Conservation (phyloP, 1,140 invertebrate genomes). For the Brachionus koreanus region DNA sequence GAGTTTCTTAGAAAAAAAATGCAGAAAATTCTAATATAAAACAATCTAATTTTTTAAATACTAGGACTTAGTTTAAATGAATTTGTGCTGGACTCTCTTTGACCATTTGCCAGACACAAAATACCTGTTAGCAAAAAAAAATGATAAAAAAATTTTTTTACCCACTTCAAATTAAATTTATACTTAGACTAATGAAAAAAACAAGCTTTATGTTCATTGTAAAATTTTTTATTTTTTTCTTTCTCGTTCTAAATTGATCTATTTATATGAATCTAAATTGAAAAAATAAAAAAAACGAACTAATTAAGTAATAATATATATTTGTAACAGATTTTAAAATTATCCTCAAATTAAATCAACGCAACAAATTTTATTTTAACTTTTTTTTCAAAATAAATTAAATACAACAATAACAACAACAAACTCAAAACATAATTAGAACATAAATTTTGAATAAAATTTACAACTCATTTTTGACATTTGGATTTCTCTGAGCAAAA, state of each 20-base stretch:
- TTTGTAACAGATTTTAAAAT: background rate
- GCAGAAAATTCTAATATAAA: background rate
- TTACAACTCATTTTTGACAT: background rate
- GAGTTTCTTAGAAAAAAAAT: background rate
- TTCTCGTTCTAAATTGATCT: background rate
- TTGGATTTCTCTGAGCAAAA: background rate
- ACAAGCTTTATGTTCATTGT: background rate
- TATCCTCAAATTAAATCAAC: background rate
- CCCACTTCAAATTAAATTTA: background rate
- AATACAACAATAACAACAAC: background rate
- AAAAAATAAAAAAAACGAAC: background rate
- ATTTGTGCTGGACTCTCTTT: background rate
- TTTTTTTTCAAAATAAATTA: background rate
- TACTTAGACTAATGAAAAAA: background rate
- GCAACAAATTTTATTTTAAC: background rate
- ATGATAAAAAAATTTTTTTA: background rate
- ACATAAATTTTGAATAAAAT: background rate
- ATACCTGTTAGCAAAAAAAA: background rate
- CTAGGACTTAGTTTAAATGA: background rate
- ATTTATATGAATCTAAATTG: background rate
- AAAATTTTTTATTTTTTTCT: background rate
- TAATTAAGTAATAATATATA: background rate
- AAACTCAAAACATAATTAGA: background rate
- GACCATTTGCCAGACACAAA: background rate
- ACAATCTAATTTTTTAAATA: background rate